phyloP scores from a whole-genome alignment of 2,797 vertebrate genomes.

The Propithecus deckenii region DNA sequence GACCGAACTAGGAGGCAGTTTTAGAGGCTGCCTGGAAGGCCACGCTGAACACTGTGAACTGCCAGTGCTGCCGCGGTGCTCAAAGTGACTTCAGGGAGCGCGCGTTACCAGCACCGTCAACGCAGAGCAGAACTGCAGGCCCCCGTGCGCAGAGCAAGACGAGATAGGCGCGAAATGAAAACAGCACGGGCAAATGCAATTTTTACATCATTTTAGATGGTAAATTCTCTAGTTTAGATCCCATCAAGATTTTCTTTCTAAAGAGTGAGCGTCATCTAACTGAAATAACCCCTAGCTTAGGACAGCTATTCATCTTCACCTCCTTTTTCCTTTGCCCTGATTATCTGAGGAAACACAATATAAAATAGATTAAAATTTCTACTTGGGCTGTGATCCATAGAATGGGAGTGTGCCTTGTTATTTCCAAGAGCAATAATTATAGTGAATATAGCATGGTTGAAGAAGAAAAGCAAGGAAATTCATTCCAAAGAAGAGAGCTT shows the following conservation, averaged over 20 bases:
- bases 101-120: neutral
- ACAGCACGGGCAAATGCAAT: neutral
- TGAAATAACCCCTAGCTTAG: neutral
- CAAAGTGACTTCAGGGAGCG: neutral
- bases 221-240: neutral
- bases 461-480: neutral
- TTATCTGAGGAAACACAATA: neutral
- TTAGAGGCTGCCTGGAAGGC: neutral
- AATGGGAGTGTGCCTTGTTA: neutral
- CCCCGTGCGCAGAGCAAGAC: neutral
- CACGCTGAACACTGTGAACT: neutral
- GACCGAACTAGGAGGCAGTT: neutral
- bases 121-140: neutral
- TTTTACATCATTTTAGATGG: neutral
- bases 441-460: neutral
- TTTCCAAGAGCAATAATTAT: neutral
- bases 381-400: neutral
- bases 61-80: neutral
- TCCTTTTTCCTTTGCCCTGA: neutral
- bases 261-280: neutral
- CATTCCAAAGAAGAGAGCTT: neutral
- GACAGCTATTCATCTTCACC: neutral
- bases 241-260: neutral
- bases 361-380: neutral
- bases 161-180: neutral